A percentile compares a stretch with the other conserved stretches of the same genome.
phyloP scores from a whole-genome alignment of 2,888 invertebrate species.

The Atherix ibis region DNA sequence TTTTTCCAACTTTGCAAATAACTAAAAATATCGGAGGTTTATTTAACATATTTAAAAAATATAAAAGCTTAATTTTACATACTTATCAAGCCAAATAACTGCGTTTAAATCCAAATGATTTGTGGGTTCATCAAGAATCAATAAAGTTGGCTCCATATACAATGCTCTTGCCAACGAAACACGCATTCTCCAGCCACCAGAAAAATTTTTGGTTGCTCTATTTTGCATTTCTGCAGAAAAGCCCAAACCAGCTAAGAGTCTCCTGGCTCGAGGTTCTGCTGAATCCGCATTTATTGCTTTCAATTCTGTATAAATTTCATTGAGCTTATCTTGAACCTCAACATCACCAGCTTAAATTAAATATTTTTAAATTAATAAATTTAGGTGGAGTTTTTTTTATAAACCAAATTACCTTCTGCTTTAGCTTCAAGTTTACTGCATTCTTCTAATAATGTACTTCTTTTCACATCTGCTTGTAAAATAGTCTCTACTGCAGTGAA shows the following conservation, averaged over 20 bases:
- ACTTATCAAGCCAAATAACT: slow-evolving; percentile 99
- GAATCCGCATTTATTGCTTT: slow-evolving; percentile 95
- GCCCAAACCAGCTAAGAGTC: slow-evolving; percentile 94
- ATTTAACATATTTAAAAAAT: no score
- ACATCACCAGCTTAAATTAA: slow-evolving; percentile 43
- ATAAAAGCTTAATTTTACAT: slow-evolving; percentile 17
- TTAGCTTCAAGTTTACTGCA: slow-evolving; percentile 65
- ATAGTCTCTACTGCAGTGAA: slow-evolving; percentile 87
- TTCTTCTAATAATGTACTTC: slow-evolving; percentile 65
- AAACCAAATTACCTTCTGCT: slow-evolving; percentile 33
- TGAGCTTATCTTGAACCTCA: slow-evolving; percentile 58
- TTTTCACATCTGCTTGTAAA: slow-evolving; percentile 80
- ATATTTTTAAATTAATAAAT: background rate
- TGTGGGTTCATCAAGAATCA: slow-evolving; percentile 96
- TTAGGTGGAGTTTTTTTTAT: background rate
- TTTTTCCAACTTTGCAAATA: slow-evolving; percentile 98
- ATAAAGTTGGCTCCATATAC: slow-evolving; percentile 91
- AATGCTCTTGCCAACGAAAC: slow-evolving; percentile 92
- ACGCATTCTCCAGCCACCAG: slow-evolving; percentile 98
- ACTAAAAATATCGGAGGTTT: no score
- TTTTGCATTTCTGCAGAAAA: slow-evolving; percentile 83
- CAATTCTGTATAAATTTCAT: slow-evolving; percentile 86
- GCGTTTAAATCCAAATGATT: slow-evolving; percentile 99
- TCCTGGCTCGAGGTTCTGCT: slow-evolving; percentile 88
- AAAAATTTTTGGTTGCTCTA: slow-evolving; percentile 76